Evolutionary conservation across 2,797 vertebrate genomes (phyloP), one percentile per base, ranked within the genome.

Genomic region (Aulostomus chinensis): DNA sequence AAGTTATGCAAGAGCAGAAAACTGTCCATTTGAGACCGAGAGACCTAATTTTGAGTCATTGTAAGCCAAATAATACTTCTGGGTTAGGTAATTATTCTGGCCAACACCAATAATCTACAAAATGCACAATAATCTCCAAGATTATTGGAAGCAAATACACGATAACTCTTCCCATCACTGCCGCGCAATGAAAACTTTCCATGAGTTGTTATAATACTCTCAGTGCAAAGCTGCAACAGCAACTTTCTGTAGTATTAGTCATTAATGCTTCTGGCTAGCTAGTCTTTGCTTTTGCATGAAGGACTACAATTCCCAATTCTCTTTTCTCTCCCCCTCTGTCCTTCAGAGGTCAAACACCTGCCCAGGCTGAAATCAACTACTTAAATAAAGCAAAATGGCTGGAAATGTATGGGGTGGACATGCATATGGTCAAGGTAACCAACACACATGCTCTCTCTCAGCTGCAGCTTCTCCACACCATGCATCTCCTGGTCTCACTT

Each of bases 331-430:
- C 8, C 4, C 25, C 2, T 16, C 2, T 52, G 21, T 29, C 25
- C 43, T 46, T 31, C 90, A 99, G 97, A 83, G 95, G 96, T 21
- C 96, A 99, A 82, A 95, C 90, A 35, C 96, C 97, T 36, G 93
- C 95, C 4, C 95, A 97, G 71, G 96, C 97, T 56, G 97, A 99
- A 91, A 98, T 95, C 21, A 99, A 98, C 88, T 99, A 96, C 83
- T 86, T 99, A 80, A 99, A 99, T 79, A 99, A 99, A 89, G 97
- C 96, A 58, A 99, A 99, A 84, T 99, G 96, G 97, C 79, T 99
- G 61, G 97, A 99, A 90, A 99, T 99, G 97, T 99, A 99, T 59
- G 97, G 97, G 0, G 96, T 99, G 71, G 96, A 99, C 86, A 99
- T 99, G 97, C 97, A 99, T 70, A 94, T 95, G 86, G 97, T 99